These are phyloP conservation scores for Palythoa heliodiscus DNA, from an alignment of 92 coral and sea anemone genomes.

Conservation along the genomic window DNA sequence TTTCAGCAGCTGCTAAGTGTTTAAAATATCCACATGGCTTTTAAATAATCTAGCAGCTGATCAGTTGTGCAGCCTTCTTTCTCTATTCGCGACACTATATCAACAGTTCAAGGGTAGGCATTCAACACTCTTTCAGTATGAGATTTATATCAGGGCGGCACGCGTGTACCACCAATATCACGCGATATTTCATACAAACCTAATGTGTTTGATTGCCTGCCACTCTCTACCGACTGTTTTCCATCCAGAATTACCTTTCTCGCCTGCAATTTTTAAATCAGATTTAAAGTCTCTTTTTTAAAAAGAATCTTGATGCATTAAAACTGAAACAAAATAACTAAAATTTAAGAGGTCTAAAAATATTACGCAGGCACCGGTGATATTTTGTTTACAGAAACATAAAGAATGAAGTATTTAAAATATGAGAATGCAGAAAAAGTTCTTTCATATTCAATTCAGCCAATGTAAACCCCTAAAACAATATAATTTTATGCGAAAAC, in stretches of 20 bases:
- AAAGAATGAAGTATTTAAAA: not conserved
- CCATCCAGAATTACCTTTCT: not conserved
- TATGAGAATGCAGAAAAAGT: not conserved
- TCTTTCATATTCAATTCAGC: not conserved
- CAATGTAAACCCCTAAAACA: not conserved
- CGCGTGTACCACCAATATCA: constrained; percentile 15
- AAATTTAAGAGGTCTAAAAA: not conserved
- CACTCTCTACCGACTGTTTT: not conserved
- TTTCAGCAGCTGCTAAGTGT: too few relatives aligned
- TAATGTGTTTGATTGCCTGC: not conserved
- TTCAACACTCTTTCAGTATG: not conserved
- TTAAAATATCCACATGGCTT: too few relatives aligned
- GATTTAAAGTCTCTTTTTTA: not conserved
- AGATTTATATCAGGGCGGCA: constrained; percentile 9
- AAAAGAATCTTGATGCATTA: not conserved
- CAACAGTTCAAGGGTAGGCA: not conserved
- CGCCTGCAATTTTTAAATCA: not conserved
- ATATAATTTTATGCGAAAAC: not conserved
- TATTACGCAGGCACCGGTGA: constrained; percentile 15
- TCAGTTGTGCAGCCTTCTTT: not conserved
- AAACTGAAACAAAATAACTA: not conserved
- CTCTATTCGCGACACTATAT: not conserved
- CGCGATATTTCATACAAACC: constrained; percentile 24
- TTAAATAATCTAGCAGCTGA: not conserved
- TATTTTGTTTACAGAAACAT: not conserved